phyloP scores from a whole-genome alignment of 2,797 vertebrate species.

The Sternotherus odoratus region DNA sequence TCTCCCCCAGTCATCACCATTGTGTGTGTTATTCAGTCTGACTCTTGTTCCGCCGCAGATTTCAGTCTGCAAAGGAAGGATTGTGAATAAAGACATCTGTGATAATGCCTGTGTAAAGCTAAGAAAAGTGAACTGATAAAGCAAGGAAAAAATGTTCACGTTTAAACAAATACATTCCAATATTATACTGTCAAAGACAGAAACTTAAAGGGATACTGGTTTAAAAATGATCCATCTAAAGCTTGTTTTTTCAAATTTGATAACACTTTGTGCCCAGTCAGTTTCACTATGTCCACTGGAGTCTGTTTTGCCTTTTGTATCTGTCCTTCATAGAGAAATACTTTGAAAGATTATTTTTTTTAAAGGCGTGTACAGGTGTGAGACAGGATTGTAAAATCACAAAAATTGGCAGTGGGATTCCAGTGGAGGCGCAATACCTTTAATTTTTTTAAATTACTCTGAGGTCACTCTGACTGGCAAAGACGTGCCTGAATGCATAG shows the following conservation, averaged over 20 bases:
- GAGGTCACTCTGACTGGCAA: not conserved
- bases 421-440: rapidly evolving
- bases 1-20: slow-evolving; percentile 16
- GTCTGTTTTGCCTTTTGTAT: rapidly evolving
- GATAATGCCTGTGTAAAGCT: slow-evolving; percentile 37
- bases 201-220: not conserved
- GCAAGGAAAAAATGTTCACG: slow-evolving; percentile 28
- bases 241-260: not conserved
- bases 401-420: not conserved
- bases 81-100: slow-evolving; percentile 59
- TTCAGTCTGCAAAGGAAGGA: slow-evolving; percentile 63
- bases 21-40: not conserved
- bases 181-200: not conserved
- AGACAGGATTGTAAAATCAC: rapidly evolving
- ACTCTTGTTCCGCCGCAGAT: slow-evolving; percentile 18
- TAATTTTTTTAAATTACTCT: not conserved
- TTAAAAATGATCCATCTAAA: not conserved
- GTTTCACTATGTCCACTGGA: not conserved
- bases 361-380: not conserved
- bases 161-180: slow-evolving; percentile 51
- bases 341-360: rapidly evolving
- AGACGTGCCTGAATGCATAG: rapidly evolving
- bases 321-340: not conserved
- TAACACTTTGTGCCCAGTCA: not conserved
- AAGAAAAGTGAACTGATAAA: slow-evolving; percentile 35